Evolutionary conservation across 2,888 invertebrate genomes (phyloP).

Genomic region (Euproctis similis): DNA sequence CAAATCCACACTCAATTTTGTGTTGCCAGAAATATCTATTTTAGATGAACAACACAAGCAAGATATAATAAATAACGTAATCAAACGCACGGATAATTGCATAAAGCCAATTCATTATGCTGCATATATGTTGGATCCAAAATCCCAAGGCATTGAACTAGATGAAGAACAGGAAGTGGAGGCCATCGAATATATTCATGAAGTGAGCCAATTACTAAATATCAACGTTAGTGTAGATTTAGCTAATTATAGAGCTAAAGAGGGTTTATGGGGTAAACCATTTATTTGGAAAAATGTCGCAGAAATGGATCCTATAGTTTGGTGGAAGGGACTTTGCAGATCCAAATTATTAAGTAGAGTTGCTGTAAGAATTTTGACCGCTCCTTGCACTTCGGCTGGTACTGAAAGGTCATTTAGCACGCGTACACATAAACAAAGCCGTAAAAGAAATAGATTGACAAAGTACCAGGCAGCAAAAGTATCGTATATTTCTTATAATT

Average conservation of each 20-base stretch:
- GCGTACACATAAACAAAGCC: background rate
- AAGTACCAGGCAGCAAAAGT: conserved; percentile 6
- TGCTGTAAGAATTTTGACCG: background rate
- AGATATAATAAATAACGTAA: background rate
- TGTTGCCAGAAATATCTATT: background rate
- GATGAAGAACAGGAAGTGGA: background rate
- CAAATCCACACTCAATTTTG: conserved; percentile 11
- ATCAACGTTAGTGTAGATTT: conserved; percentile 13
- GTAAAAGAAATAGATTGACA: conserved; percentile 14
- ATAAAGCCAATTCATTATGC: too few relatives aligned
- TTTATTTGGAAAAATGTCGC: conserved; percentile 12
- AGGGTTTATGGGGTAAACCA: conserved; percentile 13
- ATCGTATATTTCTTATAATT: background rate
- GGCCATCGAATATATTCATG: too few relatives aligned
- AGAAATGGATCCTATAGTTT: conserved; percentile 7
- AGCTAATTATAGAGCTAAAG: conserved; percentile 16
- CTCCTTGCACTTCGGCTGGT: background rate
- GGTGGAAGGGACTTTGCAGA: background rate
- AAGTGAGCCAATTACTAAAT: conserved; percentile 13
- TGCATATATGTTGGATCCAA: conserved; percentile 2
- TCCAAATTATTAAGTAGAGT: background rate
- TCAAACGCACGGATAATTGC: background rate
- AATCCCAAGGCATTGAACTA: background rate
- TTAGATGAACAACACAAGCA: background rate
- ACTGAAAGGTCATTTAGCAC: background rate